Conservation (phyloP, 2,888 invertebrate genomes). For the Crocallis elinguaria region DNA sequence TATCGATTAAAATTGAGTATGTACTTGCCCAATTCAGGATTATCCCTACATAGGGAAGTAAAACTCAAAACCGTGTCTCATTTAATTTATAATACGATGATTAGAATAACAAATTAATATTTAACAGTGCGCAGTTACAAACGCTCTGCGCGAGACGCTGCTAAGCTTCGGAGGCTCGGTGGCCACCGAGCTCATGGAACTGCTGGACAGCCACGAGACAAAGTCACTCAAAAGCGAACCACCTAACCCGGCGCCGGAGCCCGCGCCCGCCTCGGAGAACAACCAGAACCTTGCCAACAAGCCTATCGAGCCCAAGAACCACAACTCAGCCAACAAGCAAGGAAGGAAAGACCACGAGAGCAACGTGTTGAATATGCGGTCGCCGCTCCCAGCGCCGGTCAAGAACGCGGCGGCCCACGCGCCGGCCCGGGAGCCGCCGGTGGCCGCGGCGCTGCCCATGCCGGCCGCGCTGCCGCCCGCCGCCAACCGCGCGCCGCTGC, state of each 20-base stretch:
- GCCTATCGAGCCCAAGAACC: conserved; percentile 47
- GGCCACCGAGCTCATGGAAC: conserved; percentile 64
- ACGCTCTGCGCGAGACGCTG: conserved; percentile 75
- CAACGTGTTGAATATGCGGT: conserved; percentile 18
- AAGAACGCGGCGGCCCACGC: conserved; percentile 38
- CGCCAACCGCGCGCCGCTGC: conserved; percentile 51
- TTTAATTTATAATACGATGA: too few species aligned
- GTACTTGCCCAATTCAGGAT: too few species aligned
- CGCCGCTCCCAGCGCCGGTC: conserved; percentile 29
- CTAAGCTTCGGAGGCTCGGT: conserved; percentile 76
- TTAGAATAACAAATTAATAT: too few species aligned
- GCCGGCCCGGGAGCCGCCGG: conserved; percentile 29
- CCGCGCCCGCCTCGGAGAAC: conserved; percentile 49
- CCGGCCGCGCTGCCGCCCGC: conserved; percentile 46
- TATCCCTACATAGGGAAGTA: too few species aligned
- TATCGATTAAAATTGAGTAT: too few species aligned
- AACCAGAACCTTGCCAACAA: conserved; percentile 58
- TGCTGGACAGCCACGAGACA: too few species aligned
- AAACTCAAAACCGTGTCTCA: too few species aligned
- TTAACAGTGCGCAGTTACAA: conserved; percentile 75
- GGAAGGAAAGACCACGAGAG: conserved; percentile 10
- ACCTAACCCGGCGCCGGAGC: not conserved
- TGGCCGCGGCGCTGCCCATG: conserved; percentile 39
- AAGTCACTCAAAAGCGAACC: conserved; percentile 21
- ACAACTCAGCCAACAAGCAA: conserved; percentile 6